phyloP scores from a whole-genome alignment of 2,888 invertebrate genomes.

The Frankliniella fusca region DNA sequence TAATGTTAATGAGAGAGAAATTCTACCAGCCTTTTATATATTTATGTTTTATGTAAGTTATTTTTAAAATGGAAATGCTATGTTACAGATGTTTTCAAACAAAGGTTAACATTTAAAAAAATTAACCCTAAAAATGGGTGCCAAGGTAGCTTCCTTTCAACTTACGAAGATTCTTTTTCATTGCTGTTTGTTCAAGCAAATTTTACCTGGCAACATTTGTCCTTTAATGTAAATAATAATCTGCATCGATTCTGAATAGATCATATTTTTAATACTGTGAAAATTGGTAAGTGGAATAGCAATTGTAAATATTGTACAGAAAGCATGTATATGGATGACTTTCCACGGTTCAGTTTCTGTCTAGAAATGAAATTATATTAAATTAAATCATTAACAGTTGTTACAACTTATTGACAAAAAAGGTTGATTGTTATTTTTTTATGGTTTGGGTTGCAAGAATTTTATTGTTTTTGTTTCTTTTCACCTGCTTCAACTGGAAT shows the following conservation, averaged over 20 bases:
- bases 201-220: neutral
- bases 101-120: neutral
- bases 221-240: slow-evolving; percentile 1
- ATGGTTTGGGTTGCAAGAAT: slow-evolving; percentile 10
- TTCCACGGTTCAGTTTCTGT: neutral
- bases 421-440: slow-evolving; percentile 1
- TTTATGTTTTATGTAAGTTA: slow-evolving; percentile 21
- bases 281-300: neutral
- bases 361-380: neutral
- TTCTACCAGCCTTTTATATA: slow-evolving; percentile 26
- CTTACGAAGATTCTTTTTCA: neutral
- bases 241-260: slow-evolving; percentile 14
- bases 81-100: neutral
- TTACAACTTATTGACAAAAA: neutral
- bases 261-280: slow-evolving; percentile 13
- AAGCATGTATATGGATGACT: slow-evolving; percentile 6
- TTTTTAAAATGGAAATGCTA: neutral
- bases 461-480: neutral
- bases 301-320: slow-evolving; percentile 20
- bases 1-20: slow-evolving; percentile 18
- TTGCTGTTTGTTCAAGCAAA: no score
- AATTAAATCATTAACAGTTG: slow-evolving; percentile 1
- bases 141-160: slow-evolving; percentile 1
- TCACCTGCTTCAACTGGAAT: neutral
- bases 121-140: neutral